phyloP scores from a whole-genome alignment of 2,888 invertebrate genomes.

The Anoplius nigerrimus region DNA sequence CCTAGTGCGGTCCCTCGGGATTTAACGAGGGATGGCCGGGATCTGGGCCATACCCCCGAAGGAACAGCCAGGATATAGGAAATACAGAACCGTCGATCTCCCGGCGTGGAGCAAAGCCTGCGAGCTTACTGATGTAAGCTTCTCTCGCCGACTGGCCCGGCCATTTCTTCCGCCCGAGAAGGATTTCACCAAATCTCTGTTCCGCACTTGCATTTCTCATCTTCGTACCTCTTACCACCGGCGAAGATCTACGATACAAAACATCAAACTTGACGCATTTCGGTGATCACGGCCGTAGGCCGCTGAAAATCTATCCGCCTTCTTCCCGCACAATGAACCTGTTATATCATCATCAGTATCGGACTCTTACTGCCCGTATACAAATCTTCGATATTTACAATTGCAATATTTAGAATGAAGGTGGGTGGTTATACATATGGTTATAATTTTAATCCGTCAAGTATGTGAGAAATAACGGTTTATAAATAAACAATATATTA shows the following conservation, averaged over 20 bases:
- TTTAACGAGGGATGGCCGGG: slow-evolving; percentile 62
- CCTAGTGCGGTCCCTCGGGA: slow-evolving; percentile 50
- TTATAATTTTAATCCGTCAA: too few relatives aligned
- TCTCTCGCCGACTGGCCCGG: slow-evolving; percentile 49
- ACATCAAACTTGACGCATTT: slow-evolving; percentile 14
- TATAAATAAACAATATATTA: too few relatives aligned
- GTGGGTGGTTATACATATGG: too few relatives aligned
- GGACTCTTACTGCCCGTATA: too few relatives aligned
- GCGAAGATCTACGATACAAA: slow-evolving; percentile 28
- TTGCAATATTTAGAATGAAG: too few relatives aligned
- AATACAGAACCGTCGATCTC: slow-evolving; percentile 68
- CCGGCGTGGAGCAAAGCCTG: slow-evolving; percentile 62
- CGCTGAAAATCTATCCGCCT: too few relatives aligned
- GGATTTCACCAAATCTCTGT: slow-evolving; percentile 62
- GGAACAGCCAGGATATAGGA: slow-evolving; percentile 57
- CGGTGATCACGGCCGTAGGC: neutral
- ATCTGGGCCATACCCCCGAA: slow-evolving; percentile 51
- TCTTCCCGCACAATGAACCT: too few relatives aligned
- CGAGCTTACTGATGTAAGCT: slow-evolving; percentile 68
- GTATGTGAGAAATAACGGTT: too few relatives aligned
- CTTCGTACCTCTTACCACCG: slow-evolving; percentile 39
- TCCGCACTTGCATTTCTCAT: slow-evolving; percentile 56
- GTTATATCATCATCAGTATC: too few relatives aligned
- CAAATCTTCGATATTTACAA: too few relatives aligned
- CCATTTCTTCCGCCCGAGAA: slow-evolving; percentile 54